Conservation (phyloP, 1,140 invertebrate species). For the Diuraphis noxia region DNA sequence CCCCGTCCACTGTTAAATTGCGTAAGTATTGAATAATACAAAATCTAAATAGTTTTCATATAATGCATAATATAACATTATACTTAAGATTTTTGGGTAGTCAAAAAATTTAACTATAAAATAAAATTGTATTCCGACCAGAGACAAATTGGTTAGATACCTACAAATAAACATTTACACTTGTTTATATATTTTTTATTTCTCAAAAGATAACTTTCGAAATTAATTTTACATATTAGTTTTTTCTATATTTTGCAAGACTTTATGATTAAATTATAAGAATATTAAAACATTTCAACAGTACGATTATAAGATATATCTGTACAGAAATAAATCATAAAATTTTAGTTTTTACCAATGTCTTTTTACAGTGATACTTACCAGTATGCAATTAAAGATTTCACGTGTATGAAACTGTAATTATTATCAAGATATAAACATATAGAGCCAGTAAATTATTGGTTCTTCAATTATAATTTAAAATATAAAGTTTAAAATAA, state of each 20-base stretch:
- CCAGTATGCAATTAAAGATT: neutral
- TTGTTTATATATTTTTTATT: neutral
- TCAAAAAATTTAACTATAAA: neutral
- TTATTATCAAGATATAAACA: neutral
- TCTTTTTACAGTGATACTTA: neutral
- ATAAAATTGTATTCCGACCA: neutral
- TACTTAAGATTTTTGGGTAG: neutral
- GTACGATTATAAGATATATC: neutral
- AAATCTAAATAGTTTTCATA: neutral
- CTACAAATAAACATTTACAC: neutral
- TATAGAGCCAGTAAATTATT: neutral
- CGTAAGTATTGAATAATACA: slow-evolving; percentile 13
- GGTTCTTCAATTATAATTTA: neutral
- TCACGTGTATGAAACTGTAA: neutral
- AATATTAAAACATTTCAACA: neutral
- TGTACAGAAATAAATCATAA: neutral
- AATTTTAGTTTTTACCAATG: neutral
- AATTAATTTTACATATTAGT: neutral
- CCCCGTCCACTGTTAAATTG: slow-evolving; percentile 28
- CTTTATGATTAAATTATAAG: neutral
- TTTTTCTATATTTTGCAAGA: neutral
- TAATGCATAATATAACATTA: neutral
- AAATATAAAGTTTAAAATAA: neutral
- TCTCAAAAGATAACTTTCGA: neutral
- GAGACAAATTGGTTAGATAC: neutral